Percentiles rank a stretch among this genome's conserved stretches.
Evolutionary conservation across 2,888 invertebrate genomes (phyloP).

Genomic region (Lumbricus terrestris): DNA sequence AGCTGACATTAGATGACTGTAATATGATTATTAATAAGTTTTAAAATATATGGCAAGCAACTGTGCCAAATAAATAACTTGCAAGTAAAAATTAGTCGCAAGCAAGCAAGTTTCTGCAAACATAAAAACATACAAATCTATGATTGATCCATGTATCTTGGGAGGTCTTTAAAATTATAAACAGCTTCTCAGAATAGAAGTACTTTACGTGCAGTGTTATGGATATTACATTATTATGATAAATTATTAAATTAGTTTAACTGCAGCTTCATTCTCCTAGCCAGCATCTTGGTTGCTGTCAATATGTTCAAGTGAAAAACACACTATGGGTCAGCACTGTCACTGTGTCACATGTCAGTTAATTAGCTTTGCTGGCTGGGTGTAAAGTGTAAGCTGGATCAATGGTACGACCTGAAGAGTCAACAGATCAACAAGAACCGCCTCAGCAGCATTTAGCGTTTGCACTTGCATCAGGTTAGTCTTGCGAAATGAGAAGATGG

Average conservation of each 20-base stretch:
- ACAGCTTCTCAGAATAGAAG: not conserved
- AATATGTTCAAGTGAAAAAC: too few species aligned
- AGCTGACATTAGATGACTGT: not conserved
- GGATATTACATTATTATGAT: not conserved
- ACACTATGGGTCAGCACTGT: too few species aligned
- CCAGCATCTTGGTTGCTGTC: not conserved
- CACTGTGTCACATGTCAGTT: not conserved
- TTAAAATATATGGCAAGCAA: not conserved
- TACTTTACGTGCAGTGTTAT: not conserved
- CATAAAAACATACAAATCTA: not conserved
- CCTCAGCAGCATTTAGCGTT: conserved; percentile 56
- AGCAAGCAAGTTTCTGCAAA: not conserved
- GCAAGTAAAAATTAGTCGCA: not conserved
- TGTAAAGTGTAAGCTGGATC: conserved; percentile 56
- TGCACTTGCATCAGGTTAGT: conserved; percentile 58
- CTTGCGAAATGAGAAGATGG: conserved; percentile 59
- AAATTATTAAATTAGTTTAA: not conserved
- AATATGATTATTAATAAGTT: not conserved
- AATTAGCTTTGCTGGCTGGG: conserved; percentile 30
- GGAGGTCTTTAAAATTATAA: too few species aligned
- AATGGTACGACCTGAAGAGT: conserved; percentile 57
- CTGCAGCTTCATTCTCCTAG: not conserved
- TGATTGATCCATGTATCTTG: not conserved
- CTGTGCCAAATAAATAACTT: not conserved
- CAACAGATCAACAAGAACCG: conserved; percentile 57